Base-by-base conservation (phyloP, 2,797 vertebrate genomes). In the Channa striata region DNA sequence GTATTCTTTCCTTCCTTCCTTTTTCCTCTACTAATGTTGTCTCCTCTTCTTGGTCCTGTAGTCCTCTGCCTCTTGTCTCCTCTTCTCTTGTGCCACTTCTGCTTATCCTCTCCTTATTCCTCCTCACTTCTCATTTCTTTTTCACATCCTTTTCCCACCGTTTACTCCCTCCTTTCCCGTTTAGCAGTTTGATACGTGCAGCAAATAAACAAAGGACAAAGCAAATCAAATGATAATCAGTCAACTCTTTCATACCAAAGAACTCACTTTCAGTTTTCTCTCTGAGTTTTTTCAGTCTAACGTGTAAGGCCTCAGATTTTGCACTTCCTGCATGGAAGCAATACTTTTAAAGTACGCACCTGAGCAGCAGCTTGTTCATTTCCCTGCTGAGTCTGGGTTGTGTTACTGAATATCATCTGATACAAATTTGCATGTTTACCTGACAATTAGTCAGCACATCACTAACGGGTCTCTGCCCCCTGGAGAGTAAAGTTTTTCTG, bases 351-450 rank as follows among this genome's bases (percentile, higher is more conserved):
- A 84, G 80, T 77, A 43, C 66, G 64, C 23, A 53, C 73, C 69
- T 81, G 84, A 87, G 72, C 76, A 70, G 81, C 46, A 21, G 80
- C 86, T 85, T 82, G 83, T 87, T 91, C 4, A 91, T 89, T 83
- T 83, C 74, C 46, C 81, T 40, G 63, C 74, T 72, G 81, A 87
- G 87, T 89, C 88, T 73, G 80, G 66, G 78, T 79, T 68, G 69
- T 30, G 6, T 58, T 10, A 30, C 73, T 66, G 77, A 88, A 79
- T 48, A 76, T 88, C 81, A 74, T 84, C 64, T 80, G 86, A 91
- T 80, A 86, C 88, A 86, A 76, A 93, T 93, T 92, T 93, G 88
- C 90, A 92, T 91, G 81, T 91, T 92, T 88, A 91, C 75, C 84
- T 77, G 83, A 91, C 81, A 53, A 88, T 93, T 92, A 89, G 89